These are phyloP conservation scores for Rotaria socialis DNA, from an alignment of 2,888 invertebrate genomes.

Conservation along the genomic window DNA sequence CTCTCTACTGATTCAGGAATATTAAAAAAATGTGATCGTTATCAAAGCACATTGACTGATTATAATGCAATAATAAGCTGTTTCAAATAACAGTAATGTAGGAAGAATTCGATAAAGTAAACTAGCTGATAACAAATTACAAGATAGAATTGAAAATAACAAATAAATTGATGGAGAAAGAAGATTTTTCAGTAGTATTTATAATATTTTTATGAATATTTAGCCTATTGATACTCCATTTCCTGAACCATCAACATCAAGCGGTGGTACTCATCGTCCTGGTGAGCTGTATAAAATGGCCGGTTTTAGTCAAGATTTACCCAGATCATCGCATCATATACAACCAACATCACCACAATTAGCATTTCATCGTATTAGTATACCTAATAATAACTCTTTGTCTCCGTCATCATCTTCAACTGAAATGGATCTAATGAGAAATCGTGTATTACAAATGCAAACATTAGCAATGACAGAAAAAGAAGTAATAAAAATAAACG, in stretches of 20 bases:
- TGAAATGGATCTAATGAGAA: conserved; percentile 9
- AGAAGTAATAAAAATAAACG: not conserved
- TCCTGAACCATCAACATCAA: conserved; percentile 30
- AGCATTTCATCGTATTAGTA: not conserved
- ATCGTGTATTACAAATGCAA: conserved; percentile 36
- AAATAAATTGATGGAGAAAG: too few relatives aligned
- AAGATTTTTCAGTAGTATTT: too few relatives aligned
- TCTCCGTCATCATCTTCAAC: not conserved
- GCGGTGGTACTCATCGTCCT: not conserved
- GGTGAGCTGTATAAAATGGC: not conserved
- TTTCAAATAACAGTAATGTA: too few relatives aligned
- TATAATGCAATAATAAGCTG: too few relatives aligned
- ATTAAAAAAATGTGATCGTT: too few relatives aligned
- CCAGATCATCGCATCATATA: not conserved
- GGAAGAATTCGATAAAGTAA: too few relatives aligned
- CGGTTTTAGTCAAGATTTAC: conserved; percentile 28
- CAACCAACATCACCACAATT: conserved; percentile 25
- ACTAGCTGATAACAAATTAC: too few relatives aligned
- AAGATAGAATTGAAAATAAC: too few relatives aligned
- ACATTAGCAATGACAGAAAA: not conserved
- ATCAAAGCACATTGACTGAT: too few relatives aligned
- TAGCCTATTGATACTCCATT: conserved; percentile 7
- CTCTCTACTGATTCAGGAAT: too few relatives aligned
- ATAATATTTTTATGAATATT: not conserved
- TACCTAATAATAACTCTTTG: not conserved